Conservation (phyloP, 2,113 vertebrate species). For the Heterocephalus glaber region DNA sequence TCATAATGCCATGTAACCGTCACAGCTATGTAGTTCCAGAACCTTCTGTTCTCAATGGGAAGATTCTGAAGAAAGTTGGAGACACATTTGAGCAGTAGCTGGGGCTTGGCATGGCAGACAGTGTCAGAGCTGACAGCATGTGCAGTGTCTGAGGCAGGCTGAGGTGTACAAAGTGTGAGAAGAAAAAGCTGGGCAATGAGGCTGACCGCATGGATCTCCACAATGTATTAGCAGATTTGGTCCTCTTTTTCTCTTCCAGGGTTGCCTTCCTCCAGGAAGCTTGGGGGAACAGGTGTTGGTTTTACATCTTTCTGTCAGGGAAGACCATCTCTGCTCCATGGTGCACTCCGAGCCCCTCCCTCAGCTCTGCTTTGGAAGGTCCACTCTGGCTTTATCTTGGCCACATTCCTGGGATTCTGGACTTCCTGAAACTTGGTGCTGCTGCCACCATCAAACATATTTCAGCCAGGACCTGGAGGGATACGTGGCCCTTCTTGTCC, state of each 20-base stretch:
- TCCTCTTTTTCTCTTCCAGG: too few relatives aligned
- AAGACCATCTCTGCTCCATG: not conserved
- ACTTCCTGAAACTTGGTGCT: not conserved
- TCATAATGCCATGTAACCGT: not conserved
- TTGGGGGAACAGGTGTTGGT: not conserved
- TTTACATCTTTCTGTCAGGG: not conserved
- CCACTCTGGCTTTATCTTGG: not conserved
- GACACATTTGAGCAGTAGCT: not conserved
- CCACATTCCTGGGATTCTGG: not conserved
- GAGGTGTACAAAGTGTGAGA: not conserved
- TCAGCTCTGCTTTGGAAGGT: not conserved
- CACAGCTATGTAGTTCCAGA: not conserved
- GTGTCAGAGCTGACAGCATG: not conserved
- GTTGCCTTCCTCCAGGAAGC: not conserved
- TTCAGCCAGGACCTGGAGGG: not conserved
- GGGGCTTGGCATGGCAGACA: not conserved
- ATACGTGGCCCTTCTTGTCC: not conserved
- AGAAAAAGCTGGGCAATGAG: not conserved
- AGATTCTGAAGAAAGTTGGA: not conserved
- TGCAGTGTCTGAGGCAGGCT: not conserved
- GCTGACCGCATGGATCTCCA: not conserved
- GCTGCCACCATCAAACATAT: not conserved
- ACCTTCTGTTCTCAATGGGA: not conserved
- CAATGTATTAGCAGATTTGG: not conserved
- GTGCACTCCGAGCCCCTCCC: not conserved